Base-by-base conservation (phyloP, 1,140 invertebrate species). In the Chlorops oryzae region DNA sequence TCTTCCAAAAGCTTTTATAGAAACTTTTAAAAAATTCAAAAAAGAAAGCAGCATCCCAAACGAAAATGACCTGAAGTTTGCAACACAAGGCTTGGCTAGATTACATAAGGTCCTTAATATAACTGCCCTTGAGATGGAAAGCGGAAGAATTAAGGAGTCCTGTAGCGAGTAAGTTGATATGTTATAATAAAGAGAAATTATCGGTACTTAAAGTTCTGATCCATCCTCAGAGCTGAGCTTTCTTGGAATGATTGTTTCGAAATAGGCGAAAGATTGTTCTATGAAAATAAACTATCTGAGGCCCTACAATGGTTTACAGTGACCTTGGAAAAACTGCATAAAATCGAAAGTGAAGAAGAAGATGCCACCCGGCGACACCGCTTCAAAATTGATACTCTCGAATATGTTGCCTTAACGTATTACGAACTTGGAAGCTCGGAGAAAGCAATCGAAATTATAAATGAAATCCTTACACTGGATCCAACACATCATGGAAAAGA, bases 81-180 rank as follows among this genome's bases (percentile, higher is more conserved):
- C 59, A 3, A 43, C 57, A 0, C 54, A 52, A 2, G 65, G 64
- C 2, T 27, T 70, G 2, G 35, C 43, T 4, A 52, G 64, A 3
- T 22, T 70, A 6, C 67, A 70, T 21, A 34, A 18, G 1, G 47
- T 63, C 5, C 70, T 70, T 22, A 61, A 66, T 54, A 28, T 69
- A 0, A 54, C 46, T 0, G 37, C 62, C 1, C 9, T 1, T 0
- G 47, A 63, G 6, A 25, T 69, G 34, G 59, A 59, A 1, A 50
- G 57, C 9, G 62, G 64, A 1, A 2, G 43, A 1, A 44, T 66
- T 17, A 43, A 54, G 42, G 63, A 41, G 5, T 2, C 32, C 1
- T 7, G 45, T 24, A 41, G 50, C 32, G 47, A 40, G 52, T 50
- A 22, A 47, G 48, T 27, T 38, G 5, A 9, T 2, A 17, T 21